Evolutionary conservation across 2,113 vertebrate species (phyloP).

Genomic region (Mus spicilegus): DNA sequence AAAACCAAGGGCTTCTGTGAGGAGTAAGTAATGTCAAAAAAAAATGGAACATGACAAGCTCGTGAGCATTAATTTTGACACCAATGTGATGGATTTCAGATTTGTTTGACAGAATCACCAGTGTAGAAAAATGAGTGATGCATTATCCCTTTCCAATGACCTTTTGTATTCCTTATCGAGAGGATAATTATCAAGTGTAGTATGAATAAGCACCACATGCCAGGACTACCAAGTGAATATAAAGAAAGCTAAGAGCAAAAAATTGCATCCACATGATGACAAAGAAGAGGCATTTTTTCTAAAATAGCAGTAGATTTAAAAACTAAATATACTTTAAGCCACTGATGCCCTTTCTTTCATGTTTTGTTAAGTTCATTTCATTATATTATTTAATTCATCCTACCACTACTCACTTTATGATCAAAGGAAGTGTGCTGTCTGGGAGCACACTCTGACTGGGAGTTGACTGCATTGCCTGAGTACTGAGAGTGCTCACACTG

Average conservation of each 20-base stretch:
- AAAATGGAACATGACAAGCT: background rate
- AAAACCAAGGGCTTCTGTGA: background rate
- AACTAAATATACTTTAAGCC: background rate
- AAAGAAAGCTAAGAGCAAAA: slow-evolving; percentile 55
- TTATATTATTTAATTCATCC: background rate
- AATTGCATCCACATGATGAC: slow-evolving; percentile 17
- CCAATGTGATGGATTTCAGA: background rate
- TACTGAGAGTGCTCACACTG: no score
- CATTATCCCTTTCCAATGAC: slow-evolving; percentile 28
- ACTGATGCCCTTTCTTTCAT: background rate
- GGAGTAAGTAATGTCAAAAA: slow-evolving; percentile 36
- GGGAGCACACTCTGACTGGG: background rate
- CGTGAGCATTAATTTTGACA: background rate
- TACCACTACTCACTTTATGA: background rate
- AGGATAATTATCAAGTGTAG: slow-evolving; percentile 10
- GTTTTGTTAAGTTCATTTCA: background rate
- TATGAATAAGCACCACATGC: background rate
- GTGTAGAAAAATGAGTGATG: background rate
- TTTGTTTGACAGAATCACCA: background rate
- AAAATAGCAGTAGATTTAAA: background rate
- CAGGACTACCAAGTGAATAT: slow-evolving; percentile 17
- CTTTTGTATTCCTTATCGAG: slow-evolving; percentile 34
- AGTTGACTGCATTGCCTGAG: background rate
- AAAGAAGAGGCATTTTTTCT: background rate
- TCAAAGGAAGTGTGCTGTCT: background rate